Base-by-base conservation (phyloP, 2,888 invertebrate species). In the Teinopalpus imperialis region DNA sequence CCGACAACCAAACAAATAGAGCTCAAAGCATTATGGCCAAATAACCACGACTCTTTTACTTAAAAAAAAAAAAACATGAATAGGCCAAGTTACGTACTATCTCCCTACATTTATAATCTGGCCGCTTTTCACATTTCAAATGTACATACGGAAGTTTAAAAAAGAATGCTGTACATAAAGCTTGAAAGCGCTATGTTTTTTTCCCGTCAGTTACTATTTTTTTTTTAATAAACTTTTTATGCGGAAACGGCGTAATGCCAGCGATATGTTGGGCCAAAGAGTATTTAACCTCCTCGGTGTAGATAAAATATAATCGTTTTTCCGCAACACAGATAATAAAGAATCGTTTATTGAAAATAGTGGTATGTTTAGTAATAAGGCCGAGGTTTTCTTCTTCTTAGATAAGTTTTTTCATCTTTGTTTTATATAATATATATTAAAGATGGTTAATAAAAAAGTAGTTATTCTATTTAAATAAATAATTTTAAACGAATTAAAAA, bases 151-250 rank as follows among this genome's bases (percentile, higher is more conserved):
- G 36, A 23, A 34, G 29, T 44, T 37, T 30, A n/a, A 44, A 44
- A 43, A 44, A 23, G 30, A 43, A 44, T 20, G 18, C 30, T 14
- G 43, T 20, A 21, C 24, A 21, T n/a, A 30, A 10, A 26, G 34
- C 18, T 27, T 43, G 21, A 43, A 43, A 35, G 43, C 27, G 14
- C 35, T 12, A 7, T 20, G 6, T 32, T 24, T 31, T 20, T 12
- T 20, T 20, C 12, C 9, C 5, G 26, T 6, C 29, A 23, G 24
- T 10, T 29, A 14, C 36, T 7, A 1, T 16, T 13, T 30, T 14
- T 36, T 43, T 37, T 42, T 44, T 44, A 37, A 44, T 44, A 44
- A 44, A 44, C 24, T 44, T 44, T n/a, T 36, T 36, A 37, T 44
- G 31, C 43, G 23, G 30, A 21, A 29, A 8, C 34, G 16, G 13